These are phyloP conservation scores for Myzus persicae DNA, from an alignment of 1,140 invertebrate species.

Conservation along the genomic window DNA sequence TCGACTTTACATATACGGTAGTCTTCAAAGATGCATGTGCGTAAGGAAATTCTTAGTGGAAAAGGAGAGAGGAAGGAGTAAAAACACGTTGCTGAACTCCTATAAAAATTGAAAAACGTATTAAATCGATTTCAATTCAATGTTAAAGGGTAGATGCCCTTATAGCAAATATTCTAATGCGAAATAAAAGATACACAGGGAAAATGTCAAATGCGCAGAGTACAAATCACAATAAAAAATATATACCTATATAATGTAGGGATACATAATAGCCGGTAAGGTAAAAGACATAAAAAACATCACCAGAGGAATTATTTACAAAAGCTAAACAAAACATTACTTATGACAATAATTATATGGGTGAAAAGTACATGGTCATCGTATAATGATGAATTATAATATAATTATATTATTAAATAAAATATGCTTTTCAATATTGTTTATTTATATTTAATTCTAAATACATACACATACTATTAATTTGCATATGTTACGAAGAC, in stretches of 20 bases:
- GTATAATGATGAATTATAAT: neutral
- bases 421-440: neutral
- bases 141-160: neutral
- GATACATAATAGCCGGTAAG: neutral
- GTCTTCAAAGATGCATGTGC: constrained; percentile 14
- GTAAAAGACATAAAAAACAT: neutral
- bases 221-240: constrained; percentile 20
- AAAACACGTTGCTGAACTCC: constrained; percentile 5
- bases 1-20: neutral
- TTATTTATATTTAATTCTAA: neutral
- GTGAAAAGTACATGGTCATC: neutral
- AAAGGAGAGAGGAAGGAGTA: neutral
- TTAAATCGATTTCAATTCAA: constrained; percentile 47
- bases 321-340: neutral
- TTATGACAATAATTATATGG: neutral
- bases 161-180: neutral
- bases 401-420: neutral
- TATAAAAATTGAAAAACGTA: constrained; percentile 37
- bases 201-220: constrained; percentile 24
- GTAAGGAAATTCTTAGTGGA: neutral
- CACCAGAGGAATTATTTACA: neutral
- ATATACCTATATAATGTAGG: neutral
- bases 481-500: neutral
- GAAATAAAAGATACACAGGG: neutral
- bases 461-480: neutral